Evolutionary conservation across 2,797 vertebrate genomes (phyloP).

Genomic region (Siniperca scherzeri): DNA sequence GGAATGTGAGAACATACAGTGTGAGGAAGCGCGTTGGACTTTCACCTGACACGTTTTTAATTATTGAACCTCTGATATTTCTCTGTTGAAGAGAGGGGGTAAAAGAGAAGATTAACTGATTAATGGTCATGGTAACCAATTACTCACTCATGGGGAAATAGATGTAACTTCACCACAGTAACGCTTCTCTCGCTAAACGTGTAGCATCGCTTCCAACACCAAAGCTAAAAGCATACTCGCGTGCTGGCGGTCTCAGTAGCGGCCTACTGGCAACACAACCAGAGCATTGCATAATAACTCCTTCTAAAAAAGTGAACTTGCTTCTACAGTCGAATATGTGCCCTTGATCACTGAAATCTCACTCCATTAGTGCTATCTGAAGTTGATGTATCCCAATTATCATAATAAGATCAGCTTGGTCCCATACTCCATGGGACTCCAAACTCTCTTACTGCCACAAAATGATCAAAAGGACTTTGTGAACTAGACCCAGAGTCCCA

Average conservation of each 20-base stretch:
- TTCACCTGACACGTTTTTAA: conserved; percentile 92
- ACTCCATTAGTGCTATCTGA: conserved; percentile 81
- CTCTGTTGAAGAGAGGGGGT: conserved; percentile 74
- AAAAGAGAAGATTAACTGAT: conserved; percentile 87
- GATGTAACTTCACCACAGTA: conserved; percentile 70
- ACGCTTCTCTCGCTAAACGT: conserved; percentile 55
- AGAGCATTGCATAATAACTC: conserved; percentile 73
- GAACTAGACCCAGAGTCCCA: conserved; percentile 83
- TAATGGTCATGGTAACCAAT: conserved; percentile 85
- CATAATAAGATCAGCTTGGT: conserved; percentile 83
- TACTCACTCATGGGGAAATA: conserved; percentile 80
- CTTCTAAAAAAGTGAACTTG: conserved; percentile 72
- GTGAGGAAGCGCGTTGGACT: conserved; percentile 86
- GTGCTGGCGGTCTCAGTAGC: conserved; percentile 58
- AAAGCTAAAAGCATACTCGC: conserved; percentile 69
- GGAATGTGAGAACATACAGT: conserved; percentile 89
- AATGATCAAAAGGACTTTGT: conserved; percentile 86
- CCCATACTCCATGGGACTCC: conserved; percentile 78
- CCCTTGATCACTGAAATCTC: conserved; percentile 82
- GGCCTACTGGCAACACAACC: conserved; percentile 70
- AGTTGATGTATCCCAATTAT: conserved; percentile 85
- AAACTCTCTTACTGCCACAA: conserved; percentile 77
- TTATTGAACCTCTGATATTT: conserved; percentile 88
- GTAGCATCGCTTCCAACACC: conserved; percentile 46
- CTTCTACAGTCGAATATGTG: conserved; percentile 70